Conservation (phyloP, 1,140 invertebrate species). For the Whitmania pigra region DNA sequence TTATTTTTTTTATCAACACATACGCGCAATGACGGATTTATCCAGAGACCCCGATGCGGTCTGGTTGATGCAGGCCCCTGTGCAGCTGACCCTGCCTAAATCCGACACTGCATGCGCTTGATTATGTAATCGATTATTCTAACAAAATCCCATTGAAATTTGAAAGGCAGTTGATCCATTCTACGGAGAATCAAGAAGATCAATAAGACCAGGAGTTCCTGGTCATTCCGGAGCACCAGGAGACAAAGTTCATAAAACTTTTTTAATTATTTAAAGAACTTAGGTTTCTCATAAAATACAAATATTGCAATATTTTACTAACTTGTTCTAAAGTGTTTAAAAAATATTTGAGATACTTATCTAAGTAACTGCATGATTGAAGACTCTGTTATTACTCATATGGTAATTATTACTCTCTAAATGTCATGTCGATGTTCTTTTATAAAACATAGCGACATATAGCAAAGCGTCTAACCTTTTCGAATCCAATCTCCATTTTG, state of each 20-base stretch:
- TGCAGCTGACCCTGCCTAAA: too few relatives aligned
- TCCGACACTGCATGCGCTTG: too few relatives aligned
- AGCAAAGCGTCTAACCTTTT: constrained; percentile 43
- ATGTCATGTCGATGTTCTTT: constrained; percentile 24
- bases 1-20: constrained; percentile 26
- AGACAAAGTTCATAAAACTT: not conserved
- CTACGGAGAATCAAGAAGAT: not conserved
- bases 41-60: too few relatives aligned
- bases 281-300: too few relatives aligned
- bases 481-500: constrained; percentile 93
- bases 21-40: too few relatives aligned
- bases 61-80: too few relatives aligned
- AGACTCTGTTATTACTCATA: too few relatives aligned
- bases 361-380: too few relatives aligned
- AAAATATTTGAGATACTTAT: too few relatives aligned
- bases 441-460: not conserved
- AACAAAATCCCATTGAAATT: constrained; percentile 1
- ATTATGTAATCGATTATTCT: not conserved
- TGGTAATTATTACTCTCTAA: not conserved
- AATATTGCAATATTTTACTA: too few relatives aligned
- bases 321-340: too few relatives aligned
- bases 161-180: constrained; percentile 16
- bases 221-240: not conserved
- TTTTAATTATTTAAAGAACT: too few relatives aligned
- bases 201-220: not conserved